Conservation (phyloP, 2,113 vertebrate species). For the Platichthys flesus region DNA sequence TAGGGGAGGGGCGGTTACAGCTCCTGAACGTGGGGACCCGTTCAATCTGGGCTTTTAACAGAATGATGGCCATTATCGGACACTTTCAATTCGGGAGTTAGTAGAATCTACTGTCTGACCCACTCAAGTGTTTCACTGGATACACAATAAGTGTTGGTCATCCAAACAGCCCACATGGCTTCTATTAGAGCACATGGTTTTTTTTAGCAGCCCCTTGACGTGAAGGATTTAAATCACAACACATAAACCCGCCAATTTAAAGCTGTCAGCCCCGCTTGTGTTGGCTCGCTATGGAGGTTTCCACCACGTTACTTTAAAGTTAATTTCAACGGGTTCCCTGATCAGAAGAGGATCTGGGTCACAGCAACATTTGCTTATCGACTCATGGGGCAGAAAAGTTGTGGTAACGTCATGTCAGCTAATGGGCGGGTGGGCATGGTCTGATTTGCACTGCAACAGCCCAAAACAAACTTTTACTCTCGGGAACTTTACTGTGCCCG, state of each 20-base stretch:
- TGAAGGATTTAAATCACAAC: neutral
- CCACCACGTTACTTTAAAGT: neutral
- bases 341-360: neutral
- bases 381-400: neutral
- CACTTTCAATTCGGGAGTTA: neutral
- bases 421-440: neutral
- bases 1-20: too few relatives aligned
- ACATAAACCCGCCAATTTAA: neutral
- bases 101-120: neutral
- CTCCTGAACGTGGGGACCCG: neutral
- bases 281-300: neutral
- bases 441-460: neutral
- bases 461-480: neutral
- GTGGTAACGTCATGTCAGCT: slow-evolving; percentile 1
- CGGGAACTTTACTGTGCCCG: too few relatives aligned
- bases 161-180: neutral
- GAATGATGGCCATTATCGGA: neutral
- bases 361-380: neutral
- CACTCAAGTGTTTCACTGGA: too few relatives aligned
- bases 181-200: neutral
- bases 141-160: neutral
- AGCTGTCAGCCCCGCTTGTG: too few relatives aligned
- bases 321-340: too few relatives aligned
- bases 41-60: neutral
- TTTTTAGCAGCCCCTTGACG: neutral